Evolutionary conservation across 2,113 vertebrate species (phyloP), one percentile per base, ranked within the genome.

Genomic region (Cygnus buccinator): DNA sequence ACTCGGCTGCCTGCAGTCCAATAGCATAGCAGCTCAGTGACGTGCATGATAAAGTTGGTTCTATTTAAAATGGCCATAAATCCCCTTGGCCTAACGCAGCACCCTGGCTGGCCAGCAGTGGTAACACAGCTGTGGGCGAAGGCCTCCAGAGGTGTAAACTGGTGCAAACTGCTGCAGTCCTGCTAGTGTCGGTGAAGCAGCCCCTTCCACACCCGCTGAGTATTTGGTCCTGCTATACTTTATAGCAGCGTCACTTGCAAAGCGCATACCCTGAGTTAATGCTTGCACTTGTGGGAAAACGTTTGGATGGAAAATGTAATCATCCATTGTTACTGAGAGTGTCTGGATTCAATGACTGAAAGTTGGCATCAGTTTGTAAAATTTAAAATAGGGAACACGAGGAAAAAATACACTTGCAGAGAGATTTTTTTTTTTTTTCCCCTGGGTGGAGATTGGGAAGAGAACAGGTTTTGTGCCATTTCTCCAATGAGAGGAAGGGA

Each of bases 31-130:
- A 96, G 84, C 85, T 94, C 82, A 87, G 44, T 7, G 72, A 96
- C 2, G 46, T 0, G 28, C 57, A 84, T 87, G 76, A 96, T 92
- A 90, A 89, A 96, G 88, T 75, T 57, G 5, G 58, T 85, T 82
- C 94, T 94, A 62, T 91, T 92, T 89, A 93, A 96, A 94, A 93
- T 82, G 67, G 37, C 43, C 74, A 71, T 87, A 95, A 96, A 96
- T 89, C 67, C 59, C 80, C 19, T 35, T 76, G 74, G 62, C 63
- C 79, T 81, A 83, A 46, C 41, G 26, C 71, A 89, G 67, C 74
- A 63, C 78, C 77, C 74, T 93, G 62, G 22, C 75, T 95, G 50
- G 54, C 29, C 71, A 67, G 78, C 23, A n/a, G 4, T 62, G 31
- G 58, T 39, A 55, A 81, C 76, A 89, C 33, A 66, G 39, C 80